Evolutionary conservation across 2,888 invertebrate genomes (phyloP), one percentile per base, ranked within the genome.

Genomic region (Epiblema foenella): DNA sequence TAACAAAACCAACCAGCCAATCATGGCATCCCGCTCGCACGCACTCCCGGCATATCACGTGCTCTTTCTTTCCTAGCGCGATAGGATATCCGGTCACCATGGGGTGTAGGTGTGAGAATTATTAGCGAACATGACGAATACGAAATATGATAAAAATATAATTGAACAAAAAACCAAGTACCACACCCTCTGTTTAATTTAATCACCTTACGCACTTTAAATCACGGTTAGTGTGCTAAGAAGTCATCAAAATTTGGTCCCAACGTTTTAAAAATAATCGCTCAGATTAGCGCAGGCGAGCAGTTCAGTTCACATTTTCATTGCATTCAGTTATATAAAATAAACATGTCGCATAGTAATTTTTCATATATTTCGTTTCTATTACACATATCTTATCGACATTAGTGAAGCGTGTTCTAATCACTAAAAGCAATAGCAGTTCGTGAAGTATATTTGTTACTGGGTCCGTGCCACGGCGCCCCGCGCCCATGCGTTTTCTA

Each of bases 401-500:
- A 85, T 72, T 75, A 70, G 62, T 79, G 69, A 75, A 79, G 69
- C 75, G 75, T 79, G 76, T 80, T 80, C 78, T 84, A 86, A 86
- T 86, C 88, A 86, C 89, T 89, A 87, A 78, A 81, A 82, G 78
- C 85, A 85, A 89, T 87, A 88, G 86, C 84, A 87, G 89, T 87
- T 90, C 88, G 89, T 89, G 89, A 91, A 90, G 89, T 90, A 90
- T 89, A 89, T 90, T 91, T 88, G 90, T 90, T 88, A 88, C 84
- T 86, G 86, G 87, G 87, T 85, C 88, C 88, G 91, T 89, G 84
- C 85, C 85, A 85, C 89, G 84, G 88, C 90, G 88, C 89, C 89
- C 89, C 90, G 90, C 91, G 85, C 88, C 85, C 88, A 85, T 88
- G 87, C 89, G 87, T 88, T 89, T 84, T 87, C 85, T 81, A 88